Percentiles rank a stretch among this genome's conserved stretches.
Evolutionary conservation across 53 echinoderm and acorn worm species (phyloP).

Genomic region (Hippasteria phrygiana): DNA sequence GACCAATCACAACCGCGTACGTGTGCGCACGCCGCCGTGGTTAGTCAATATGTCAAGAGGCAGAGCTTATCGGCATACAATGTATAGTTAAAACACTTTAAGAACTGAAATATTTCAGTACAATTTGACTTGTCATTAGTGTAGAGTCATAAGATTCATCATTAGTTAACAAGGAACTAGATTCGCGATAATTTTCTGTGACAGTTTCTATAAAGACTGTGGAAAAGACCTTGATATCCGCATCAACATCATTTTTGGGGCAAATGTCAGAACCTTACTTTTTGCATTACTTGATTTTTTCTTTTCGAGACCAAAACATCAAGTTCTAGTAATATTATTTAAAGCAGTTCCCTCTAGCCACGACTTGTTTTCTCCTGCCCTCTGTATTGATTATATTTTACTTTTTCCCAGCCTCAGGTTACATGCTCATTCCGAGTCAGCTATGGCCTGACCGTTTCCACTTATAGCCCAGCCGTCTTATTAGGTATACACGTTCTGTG

Average conservation of each 20-base stretch:
- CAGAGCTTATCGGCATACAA: too few species aligned
- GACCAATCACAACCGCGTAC: too few species aligned
- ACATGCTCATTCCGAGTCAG: constrained; percentile 8
- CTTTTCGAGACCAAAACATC: background rate
- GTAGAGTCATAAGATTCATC: too few species aligned
- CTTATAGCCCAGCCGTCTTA: background rate
- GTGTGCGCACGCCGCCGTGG: too few species aligned
- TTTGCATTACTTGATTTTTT: background rate
- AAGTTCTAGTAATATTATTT: background rate
- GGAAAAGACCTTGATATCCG: background rate
- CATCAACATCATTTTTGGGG: background rate
- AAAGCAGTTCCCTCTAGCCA: background rate
- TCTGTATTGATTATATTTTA: background rate
- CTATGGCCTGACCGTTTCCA: background rate
- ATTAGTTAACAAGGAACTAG: too few species aligned
- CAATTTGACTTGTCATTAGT: too few species aligned
- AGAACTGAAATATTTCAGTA: too few species aligned
- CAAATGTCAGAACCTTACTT: background rate
- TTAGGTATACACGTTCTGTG: background rate
- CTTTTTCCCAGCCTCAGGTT: background rate
- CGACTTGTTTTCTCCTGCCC: background rate
- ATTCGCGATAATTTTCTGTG: too few species aligned
- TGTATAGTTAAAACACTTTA: too few species aligned
- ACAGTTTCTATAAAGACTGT: too few species aligned
- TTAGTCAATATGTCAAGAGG: too few species aligned